Percentiles rank a stretch among this genome's conserved stretches.
phyloP scores from a whole-genome alignment of 2,888 invertebrate genomes.

The Tetheella fluctuosa region DNA sequence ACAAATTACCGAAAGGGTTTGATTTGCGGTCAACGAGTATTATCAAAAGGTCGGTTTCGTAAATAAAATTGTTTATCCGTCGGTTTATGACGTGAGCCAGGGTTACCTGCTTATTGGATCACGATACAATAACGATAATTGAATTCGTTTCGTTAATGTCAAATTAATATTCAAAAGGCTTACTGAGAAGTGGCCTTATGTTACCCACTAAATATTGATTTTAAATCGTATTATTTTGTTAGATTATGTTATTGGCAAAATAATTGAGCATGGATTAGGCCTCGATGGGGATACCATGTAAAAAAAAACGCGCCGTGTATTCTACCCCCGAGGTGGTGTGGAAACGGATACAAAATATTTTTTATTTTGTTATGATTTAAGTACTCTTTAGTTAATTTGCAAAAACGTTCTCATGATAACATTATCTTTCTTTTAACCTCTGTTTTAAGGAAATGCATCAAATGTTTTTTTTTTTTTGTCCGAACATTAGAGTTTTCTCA shows the following conservation, averaged over 20 bases:
- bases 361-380: too few relatives aligned
- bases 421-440: too few relatives aligned
- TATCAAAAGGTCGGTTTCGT: constrained; percentile 1
- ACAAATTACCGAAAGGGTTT: not conserved
- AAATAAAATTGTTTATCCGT: not conserved
- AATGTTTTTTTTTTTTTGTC: too few relatives aligned
- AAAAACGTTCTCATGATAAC: too few relatives aligned
- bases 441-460: too few relatives aligned
- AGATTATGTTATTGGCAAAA: not conserved
- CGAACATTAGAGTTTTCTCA: too few relatives aligned
- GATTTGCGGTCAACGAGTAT: not conserved
- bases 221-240: not conserved
- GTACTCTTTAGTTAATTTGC: too few relatives aligned
- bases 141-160: constrained; percentile 1
- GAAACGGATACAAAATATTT: not conserved
- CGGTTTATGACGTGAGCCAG: not conserved
- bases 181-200: not conserved
- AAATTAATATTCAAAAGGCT: constrained; percentile 3
- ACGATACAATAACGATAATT: not conserved
- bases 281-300: constrained; percentile 7
- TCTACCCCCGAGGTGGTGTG: constrained; percentile 6
- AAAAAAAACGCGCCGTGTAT: constrained; percentile 6
- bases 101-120: constrained; percentile 6
- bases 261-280: constrained; percentile 7
- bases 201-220: not conserved